Evolutionary conservation across 2,888 invertebrate species (phyloP).

Genomic region (Protophormia terraenovae): DNA sequence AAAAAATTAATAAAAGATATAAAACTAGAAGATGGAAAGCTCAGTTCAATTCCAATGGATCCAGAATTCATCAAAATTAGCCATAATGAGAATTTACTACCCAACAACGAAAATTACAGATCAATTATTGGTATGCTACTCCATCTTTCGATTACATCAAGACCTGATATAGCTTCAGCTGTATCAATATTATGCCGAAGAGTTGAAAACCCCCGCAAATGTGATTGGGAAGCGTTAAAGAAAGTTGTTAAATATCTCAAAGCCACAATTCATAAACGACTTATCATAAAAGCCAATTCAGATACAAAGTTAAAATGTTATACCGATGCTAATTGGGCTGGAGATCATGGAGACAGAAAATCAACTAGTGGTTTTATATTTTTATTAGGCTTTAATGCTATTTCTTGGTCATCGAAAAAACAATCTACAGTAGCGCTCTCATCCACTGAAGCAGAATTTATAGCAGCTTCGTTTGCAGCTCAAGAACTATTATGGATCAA

Average conservation of each 20-base stretch:
- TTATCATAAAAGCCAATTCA: too few species aligned
- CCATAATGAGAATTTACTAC: not conserved
- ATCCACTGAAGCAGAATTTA: not conserved
- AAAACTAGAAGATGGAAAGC: conserved; percentile 19
- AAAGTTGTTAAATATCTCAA: not conserved
- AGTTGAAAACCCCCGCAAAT: not conserved
- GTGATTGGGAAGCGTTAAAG: not conserved
- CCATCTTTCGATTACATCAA: conserved; percentile 22
- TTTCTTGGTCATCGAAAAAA: too few species aligned
- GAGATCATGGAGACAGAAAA: too few species aligned
- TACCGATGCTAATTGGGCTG: too few species aligned
- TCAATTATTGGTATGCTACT: conserved; percentile 1
- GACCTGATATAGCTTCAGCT: conserved; percentile 15
- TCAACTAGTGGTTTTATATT: too few species aligned
- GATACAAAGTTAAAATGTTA: too few species aligned
- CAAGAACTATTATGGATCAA: not conserved
- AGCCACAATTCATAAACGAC: not conserved
- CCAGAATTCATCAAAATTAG: not conserved
- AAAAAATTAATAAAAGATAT: not conserved
- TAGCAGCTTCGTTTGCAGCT: not conserved
- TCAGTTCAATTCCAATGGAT: conserved; percentile 28
- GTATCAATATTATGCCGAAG: not conserved
- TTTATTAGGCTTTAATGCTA: too few species aligned
- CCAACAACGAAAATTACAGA: not conserved
- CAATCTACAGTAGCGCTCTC: too few species aligned